A percentile compares a stretch with the other conserved stretches of the same genome.
Evolutionary conservation across 1,140 invertebrate genomes (phyloP).

Genomic region (Dryas iulia): DNA sequence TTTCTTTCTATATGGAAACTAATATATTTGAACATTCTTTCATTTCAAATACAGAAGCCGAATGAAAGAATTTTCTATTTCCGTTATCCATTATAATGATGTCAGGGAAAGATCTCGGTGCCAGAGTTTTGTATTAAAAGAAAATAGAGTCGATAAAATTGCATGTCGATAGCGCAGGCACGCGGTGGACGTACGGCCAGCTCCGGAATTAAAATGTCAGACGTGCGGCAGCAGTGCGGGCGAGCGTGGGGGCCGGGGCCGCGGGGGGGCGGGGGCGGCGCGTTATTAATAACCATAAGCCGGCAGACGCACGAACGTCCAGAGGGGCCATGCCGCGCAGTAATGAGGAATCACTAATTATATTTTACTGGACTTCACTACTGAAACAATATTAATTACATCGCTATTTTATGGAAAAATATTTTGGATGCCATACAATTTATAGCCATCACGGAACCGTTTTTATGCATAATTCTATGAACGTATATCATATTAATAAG

Average conservation of each 20-base stretch:
- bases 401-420: slow-evolving; percentile 35
- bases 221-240: slow-evolving; percentile 67
- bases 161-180: slow-evolving; percentile 61
- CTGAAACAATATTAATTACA: slow-evolving; percentile 64
- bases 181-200: slow-evolving; percentile 60
- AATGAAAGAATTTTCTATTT: slow-evolving; percentile 5
- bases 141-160: slow-evolving; percentile 55
- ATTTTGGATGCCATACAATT: slow-evolving; percentile 5
- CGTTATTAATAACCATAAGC: slow-evolving; percentile 80
- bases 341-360: slow-evolving; percentile 80
- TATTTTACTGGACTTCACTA: slow-evolving; percentile 77
- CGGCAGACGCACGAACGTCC: slow-evolving; percentile 77
- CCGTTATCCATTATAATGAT: slow-evolving; percentile 3
- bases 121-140: slow-evolving; percentile 12
- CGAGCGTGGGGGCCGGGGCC: slow-evolving; percentile 50
- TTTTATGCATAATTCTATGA: neutral
- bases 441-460: neutral
- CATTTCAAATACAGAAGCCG: neutral
- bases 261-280: slow-evolving; percentile 28
- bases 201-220: slow-evolving; percentile 80
- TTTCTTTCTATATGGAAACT: neutral
- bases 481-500: neutral
- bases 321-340: slow-evolving; percentile 72
- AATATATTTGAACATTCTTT: neutral
- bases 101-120: slow-evolving; percentile 1